Conservation (phyloP, 92 coral and sea anemone species). For the Muricea muricata region DNA sequence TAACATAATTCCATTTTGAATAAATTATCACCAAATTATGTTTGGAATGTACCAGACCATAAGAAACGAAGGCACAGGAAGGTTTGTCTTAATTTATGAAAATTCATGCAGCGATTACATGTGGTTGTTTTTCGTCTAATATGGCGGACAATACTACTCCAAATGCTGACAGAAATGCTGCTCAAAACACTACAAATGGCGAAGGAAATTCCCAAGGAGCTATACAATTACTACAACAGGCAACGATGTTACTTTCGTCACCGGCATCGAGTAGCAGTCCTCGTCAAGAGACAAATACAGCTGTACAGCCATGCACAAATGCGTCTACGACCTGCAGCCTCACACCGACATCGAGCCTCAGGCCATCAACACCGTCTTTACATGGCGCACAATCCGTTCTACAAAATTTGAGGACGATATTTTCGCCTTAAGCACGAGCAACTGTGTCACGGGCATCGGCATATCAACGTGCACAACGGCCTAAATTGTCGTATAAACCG, state of each 20-base stretch:
- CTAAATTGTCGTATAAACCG: constrained; percentile 2
- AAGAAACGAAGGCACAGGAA: too few relatives aligned
- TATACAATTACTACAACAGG: background rate
- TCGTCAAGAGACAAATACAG: background rate
- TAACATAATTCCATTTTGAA: too few relatives aligned
- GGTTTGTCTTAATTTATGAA: too few relatives aligned
- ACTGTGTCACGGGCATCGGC: constrained; percentile 1
- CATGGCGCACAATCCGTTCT: constrained; percentile 1
- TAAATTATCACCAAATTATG: too few relatives aligned
- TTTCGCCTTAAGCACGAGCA: constrained; percentile 23
- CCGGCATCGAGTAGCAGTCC: background rate
- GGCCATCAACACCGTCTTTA: background rate
- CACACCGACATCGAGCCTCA: background rate
- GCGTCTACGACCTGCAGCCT: too few relatives aligned
- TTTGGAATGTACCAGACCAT: too few relatives aligned
- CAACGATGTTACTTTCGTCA: constrained; percentile 21
- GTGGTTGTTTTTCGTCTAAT: too few relatives aligned
- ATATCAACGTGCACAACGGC: constrained; percentile 12
- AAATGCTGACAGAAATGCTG: too few relatives aligned
- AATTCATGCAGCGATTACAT: too few relatives aligned
- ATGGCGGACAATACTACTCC: too few relatives aligned
- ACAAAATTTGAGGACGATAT: constrained; percentile 30
- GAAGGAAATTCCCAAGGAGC: background rate
- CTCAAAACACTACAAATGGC: background rate
- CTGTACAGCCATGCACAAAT: too few relatives aligned